Percentiles rank a stretch among this genome's conserved stretches.
Evolutionary conservation across 2,888 invertebrate species (phyloP).

Genomic region (Cataglyphis albicans): DNA sequence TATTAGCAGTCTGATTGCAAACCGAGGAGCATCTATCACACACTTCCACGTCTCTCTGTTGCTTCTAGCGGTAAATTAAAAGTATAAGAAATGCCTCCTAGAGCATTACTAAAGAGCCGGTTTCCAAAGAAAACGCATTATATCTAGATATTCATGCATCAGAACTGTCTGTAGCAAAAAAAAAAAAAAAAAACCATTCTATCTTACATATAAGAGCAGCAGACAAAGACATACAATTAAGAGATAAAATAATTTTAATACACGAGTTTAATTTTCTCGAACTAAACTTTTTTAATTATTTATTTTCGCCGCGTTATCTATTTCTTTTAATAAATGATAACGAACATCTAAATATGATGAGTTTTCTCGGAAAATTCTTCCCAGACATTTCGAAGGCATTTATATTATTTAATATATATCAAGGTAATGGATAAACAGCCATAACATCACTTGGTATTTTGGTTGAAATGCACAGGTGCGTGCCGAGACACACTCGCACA

Average conservation of each 20-base stretch:
- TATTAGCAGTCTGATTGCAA: constrained; percentile 47
- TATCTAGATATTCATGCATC: background rate
- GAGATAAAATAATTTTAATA: background rate
- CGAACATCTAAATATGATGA: background rate
- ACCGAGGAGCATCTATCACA: constrained; percentile 40
- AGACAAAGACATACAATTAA: background rate
- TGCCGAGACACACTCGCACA: background rate
- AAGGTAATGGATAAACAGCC: background rate
- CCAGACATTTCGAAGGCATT: background rate
- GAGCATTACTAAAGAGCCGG: background rate
- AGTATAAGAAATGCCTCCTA: background rate
- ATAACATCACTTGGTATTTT: constrained; percentile 42
- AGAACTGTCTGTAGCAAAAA: background rate
- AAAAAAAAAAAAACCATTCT: background rate
- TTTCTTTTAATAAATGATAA: background rate
- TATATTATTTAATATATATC: background rate
- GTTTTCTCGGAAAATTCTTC: background rate
- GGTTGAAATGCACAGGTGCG: constrained; percentile 58
- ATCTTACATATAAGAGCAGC: background rate
- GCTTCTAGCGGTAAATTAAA: background rate
- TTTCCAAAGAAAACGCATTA: background rate
- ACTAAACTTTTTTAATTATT: background rate
- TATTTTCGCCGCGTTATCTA: background rate
- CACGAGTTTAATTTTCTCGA: background rate
- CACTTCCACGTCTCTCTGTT: constrained; percentile 11